These are phyloP conservation scores for Donacobius atricapilla DNA, from an alignment of 2,113 vertebrate genomes.

Conservation along the genomic window DNA sequence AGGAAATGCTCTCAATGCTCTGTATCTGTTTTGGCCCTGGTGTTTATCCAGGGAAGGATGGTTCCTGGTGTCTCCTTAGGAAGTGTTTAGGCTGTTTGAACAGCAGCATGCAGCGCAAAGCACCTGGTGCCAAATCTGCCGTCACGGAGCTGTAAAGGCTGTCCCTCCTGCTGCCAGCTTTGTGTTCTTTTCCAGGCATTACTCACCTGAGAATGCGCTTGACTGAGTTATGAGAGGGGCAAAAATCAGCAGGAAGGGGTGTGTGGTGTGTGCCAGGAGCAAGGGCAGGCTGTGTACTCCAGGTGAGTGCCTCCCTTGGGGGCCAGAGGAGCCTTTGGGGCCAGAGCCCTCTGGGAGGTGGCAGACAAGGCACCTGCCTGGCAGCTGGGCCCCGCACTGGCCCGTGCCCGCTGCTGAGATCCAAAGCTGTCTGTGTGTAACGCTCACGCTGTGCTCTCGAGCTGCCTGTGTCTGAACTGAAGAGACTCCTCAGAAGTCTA, in stretches of 20 bases:
- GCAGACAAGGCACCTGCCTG: neutral
- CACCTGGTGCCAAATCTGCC: neutral
- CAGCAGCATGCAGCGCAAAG: neutral
- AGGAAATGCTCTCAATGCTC: neutral
- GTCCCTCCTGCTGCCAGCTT: neutral
- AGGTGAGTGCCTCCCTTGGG: neutral
- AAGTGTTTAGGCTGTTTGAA: neutral
- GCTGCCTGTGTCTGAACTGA: neutral
- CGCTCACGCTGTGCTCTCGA: neutral
- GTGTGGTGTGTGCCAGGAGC: neutral
- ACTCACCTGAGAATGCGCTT: accelerated
- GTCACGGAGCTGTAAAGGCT: neutral
- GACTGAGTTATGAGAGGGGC: neutral
- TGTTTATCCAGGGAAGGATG: neutral
- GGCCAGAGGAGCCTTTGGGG: neutral
- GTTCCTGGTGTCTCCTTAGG: neutral
- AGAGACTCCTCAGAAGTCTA: neutral
- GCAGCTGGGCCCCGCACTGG: neutral
- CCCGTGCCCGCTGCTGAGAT: neutral
- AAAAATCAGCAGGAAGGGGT: neutral
- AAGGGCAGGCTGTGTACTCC: accelerated
- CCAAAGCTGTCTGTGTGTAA: neutral
- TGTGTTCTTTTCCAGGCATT: neutral
- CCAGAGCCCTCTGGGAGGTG: neutral
- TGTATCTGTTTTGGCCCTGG: accelerated